phyloP scores from a whole-genome alignment of 2,797 vertebrate genomes.

The Coendou prehensilis region DNA sequence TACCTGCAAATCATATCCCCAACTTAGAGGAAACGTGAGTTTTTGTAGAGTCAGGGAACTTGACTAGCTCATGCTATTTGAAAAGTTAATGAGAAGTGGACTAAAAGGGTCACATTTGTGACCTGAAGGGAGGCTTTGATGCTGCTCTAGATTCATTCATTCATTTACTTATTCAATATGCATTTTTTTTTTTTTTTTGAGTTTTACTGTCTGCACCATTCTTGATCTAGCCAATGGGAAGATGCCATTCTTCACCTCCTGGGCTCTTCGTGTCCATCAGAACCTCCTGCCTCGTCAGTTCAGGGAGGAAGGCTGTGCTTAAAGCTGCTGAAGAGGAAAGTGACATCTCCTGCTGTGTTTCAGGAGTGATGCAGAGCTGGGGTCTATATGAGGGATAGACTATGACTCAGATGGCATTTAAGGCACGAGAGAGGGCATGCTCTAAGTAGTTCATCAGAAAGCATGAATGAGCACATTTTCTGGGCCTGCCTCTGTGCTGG shows the following conservation, averaged over 20 bases:
- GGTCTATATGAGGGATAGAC: not conserved
- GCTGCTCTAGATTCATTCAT: not conserved
- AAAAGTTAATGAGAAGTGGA: not conserved
- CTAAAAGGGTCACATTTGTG: not conserved
- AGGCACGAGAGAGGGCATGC: not conserved
- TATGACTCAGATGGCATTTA: not conserved
- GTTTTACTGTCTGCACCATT: not conserved
- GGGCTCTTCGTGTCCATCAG: not conserved
- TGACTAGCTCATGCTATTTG: not conserved
- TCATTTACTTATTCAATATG: not conserved
- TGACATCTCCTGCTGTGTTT: not conserved
- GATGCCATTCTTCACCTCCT: not conserved
- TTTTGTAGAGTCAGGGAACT: not conserved
- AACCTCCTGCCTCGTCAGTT: not conserved
- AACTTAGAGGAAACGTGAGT: not conserved
- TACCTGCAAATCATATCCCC: not conserved
- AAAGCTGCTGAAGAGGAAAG: not conserved
- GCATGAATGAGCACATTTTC: not conserved
- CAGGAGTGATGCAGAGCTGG: not conserved
- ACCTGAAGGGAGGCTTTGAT: not conserved
- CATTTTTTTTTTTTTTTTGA: not conserved
- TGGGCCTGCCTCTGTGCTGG: not conserved
- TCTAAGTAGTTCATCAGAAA: slow-evolving; percentile 8
- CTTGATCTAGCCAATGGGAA: not conserved
- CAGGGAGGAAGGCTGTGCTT: not conserved